Conservation (phyloP, 2,888 invertebrate genomes). For the Nephrotoma appendiculata region DNA sequence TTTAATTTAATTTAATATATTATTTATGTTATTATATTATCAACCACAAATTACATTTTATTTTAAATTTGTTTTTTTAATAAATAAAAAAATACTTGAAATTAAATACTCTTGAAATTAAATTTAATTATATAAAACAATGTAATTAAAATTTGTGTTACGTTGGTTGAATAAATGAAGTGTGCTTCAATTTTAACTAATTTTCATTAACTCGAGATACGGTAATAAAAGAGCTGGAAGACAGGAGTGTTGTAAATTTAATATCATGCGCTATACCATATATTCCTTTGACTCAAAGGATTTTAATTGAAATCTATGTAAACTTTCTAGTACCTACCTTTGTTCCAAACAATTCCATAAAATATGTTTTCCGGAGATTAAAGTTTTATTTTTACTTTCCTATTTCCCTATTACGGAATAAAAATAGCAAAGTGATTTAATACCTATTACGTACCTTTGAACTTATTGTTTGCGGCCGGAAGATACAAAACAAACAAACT, state of each 20-base stretch:
- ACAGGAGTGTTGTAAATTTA: no score
- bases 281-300: no score
- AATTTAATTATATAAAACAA: not conserved
- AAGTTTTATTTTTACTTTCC: not conserved
- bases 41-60: not conserved
- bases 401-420: not conserved
- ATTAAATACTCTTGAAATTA: not conserved
- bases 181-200: no score
- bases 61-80: not conserved
- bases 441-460: not conserved
- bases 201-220: no score
- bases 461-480: not conserved
- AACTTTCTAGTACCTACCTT: no score
- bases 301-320: no score
- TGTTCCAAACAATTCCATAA: no score
- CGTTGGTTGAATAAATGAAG: no score
- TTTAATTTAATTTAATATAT: not conserved
- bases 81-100: not conserved
- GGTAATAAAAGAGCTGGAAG: no score
- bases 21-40: not conserved
- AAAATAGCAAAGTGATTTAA: not conserved
- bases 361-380: not conserved
- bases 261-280: no score
- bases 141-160: not conserved
- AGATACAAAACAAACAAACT: not conserved